Conservation (phyloP, 1,140 invertebrate species). For the Zaprionus inermis region DNA sequence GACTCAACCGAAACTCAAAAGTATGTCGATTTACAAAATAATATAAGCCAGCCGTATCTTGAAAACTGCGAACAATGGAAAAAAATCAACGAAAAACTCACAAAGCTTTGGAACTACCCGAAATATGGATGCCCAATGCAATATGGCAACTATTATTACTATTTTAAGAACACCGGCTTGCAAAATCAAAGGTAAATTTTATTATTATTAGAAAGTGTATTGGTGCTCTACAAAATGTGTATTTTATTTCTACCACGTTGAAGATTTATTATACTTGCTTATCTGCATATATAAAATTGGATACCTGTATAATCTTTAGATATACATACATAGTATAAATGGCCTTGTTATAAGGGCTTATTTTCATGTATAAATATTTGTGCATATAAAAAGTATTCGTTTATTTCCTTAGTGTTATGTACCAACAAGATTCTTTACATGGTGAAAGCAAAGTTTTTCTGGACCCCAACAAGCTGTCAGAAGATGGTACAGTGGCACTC, state of each 20-base stretch:
- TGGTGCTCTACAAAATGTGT: neutral
- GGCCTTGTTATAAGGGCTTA: neutral
- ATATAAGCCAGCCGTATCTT: constrained; percentile 94
- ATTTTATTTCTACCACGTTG: neutral
- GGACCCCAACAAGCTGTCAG: constrained; percentile 96
- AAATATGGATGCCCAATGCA: constrained; percentile 95
- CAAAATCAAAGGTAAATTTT: constrained; percentile 95
- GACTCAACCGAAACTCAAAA: constrained; percentile 95
- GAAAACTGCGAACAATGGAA: constrained; percentile 90
- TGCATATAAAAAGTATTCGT: neutral
- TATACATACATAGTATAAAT: neutral
- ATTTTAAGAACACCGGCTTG: constrained; percentile 96
- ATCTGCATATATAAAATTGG: neutral
- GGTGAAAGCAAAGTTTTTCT: constrained; percentile 95
- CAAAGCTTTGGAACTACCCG: constrained; percentile 97
- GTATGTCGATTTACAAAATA: constrained; percentile 97
- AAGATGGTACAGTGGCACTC: constrained; percentile 96
- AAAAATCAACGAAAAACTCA: constrained; percentile 91
- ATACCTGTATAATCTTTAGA: neutral
- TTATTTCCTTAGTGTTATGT: constrained; percentile 91
- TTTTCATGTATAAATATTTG: neutral
- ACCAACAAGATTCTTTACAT: constrained; percentile 93
- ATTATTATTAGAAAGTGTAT: neutral
- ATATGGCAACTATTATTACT: constrained; percentile 95
- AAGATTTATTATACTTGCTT: neutral